Base-by-base conservation (phyloP, 2,113 vertebrate species). In the Bubo scandiacus region DNA sequence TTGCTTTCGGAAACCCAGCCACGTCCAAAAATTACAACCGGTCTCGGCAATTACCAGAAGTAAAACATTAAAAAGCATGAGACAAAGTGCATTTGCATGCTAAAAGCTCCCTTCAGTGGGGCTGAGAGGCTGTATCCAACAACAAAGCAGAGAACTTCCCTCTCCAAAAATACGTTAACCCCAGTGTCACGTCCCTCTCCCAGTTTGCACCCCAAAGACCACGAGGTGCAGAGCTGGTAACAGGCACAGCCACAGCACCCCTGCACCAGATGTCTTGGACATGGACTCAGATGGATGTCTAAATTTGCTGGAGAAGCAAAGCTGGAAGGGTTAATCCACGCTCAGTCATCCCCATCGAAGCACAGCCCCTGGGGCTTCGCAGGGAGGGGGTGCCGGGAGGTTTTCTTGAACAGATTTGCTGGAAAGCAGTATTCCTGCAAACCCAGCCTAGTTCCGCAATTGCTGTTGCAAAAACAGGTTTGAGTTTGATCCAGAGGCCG, bases 51-150 rank as follows among this genome's bases (percentile, higher is more conserved):
- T 98, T 97, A 98, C 29, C 62, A 96, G 97, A 97, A 98, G 98
- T 98, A 97, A 98, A 98, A 98, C 98, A 98, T 98, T 98, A 98
- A 97, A 98, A 97, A 97, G 96, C 98, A 94, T 80, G 97, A 98
- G 96, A 97, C 97, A 96, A 97, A 98, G 96, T 77, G 72, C 96
- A 96, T 98, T 98, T 98, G 98, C 95, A 97, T 98, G 96, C 97
- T 98, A 98, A 98, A 98, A 92, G 97, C 95, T 96, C 90, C 95
- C 82, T 82, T 97, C 89, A 36, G 88, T 21, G 81, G 91, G 36
- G 88, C 92, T 80, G 97, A 74, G 95, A 96, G 94, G 57, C 97
- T 92, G 87, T 20, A 59, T 51, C 95, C 93, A 83, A 74, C 94
- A 96, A 97, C 98, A 98, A 97, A 97, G 97, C 92, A 80, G 91